These are phyloP conservation scores for Sylvilagus floridanus DNA, from an alignment of 2,797 vertebrate species.

Conservation along the genomic window DNA sequence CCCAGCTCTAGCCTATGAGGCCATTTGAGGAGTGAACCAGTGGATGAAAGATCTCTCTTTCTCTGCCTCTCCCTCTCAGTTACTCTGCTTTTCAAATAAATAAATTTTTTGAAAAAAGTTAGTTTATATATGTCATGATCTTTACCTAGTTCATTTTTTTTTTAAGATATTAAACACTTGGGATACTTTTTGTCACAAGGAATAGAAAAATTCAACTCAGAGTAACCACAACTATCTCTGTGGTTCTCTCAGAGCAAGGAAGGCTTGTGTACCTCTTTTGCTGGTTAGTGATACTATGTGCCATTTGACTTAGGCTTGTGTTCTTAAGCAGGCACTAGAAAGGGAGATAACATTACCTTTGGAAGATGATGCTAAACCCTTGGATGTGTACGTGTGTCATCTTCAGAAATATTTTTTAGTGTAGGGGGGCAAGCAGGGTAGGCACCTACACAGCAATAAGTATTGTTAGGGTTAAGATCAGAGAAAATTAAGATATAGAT, in stretches of 20 bases:
- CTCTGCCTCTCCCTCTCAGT: too few species aligned
- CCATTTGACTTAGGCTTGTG: not conserved
- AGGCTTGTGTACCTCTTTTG: not conserved
- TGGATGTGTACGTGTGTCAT: not conserved
- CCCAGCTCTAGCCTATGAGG: too few species aligned
- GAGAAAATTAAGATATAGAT: not conserved
- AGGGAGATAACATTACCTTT: not conserved
- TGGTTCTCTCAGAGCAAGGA: not conserved
- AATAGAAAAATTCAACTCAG: not conserved
- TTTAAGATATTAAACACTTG: not conserved
- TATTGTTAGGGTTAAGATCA: not conserved
- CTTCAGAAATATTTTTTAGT: not conserved
- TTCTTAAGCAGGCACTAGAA: not conserved
- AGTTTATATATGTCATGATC: not conserved
- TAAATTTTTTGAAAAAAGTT: too few species aligned
- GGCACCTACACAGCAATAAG: not conserved
- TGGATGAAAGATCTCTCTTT: too few species aligned
- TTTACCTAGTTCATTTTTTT: constrained; percentile 35
- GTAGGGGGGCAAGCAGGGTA: not conserved
- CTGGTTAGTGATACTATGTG: not conserved
- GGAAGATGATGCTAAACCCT: not conserved
- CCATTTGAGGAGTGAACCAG: too few species aligned
- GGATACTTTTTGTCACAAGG: constrained; percentile 9
- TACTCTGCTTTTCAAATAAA: too few species aligned
- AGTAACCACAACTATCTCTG: not conserved